These are phyloP conservation scores for Sthenelais limicola DNA, from an alignment of 2,888 invertebrate genomes.

Conservation along the genomic window DNA sequence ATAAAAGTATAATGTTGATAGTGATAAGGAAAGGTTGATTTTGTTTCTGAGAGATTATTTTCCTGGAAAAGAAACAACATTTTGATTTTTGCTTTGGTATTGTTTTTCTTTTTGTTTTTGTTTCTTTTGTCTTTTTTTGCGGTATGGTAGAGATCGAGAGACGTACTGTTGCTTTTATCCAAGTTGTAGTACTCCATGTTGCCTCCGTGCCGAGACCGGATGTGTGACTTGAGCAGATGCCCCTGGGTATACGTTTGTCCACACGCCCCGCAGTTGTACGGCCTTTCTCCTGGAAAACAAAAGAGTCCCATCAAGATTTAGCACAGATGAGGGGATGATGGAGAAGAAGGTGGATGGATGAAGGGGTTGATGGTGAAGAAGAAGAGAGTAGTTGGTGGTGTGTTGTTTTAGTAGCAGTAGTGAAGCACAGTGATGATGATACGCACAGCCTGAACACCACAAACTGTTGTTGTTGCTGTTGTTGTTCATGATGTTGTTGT, in stretches of 20 bases:
- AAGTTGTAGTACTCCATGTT: slow-evolving; percentile 72
- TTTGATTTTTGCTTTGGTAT: too few species aligned
- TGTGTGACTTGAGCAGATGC: slow-evolving; percentile 71
- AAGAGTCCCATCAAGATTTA: too few species aligned
- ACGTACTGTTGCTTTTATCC: slow-evolving; percentile 54
- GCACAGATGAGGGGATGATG: not conserved
- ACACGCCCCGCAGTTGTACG: slow-evolving; percentile 71
- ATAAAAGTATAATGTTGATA: too few species aligned
- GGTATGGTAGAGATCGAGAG: too few species aligned
- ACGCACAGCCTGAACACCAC: too few species aligned
- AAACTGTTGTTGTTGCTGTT: too few species aligned
- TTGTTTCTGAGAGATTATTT: not conserved
- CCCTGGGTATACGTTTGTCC: slow-evolving; percentile 72
- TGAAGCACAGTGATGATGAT: too few species aligned
- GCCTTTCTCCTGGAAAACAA: slow-evolving; percentile 66
- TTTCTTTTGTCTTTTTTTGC: too few species aligned
- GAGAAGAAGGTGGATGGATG: not conserved
- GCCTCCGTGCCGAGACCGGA: slow-evolving; percentile 71
- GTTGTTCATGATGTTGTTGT: too few species aligned
- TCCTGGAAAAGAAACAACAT: slow-evolving; percentile 31
- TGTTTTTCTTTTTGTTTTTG: too few species aligned
- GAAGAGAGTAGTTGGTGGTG: not conserved
- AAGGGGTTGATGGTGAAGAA: not conserved
- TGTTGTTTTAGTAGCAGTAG: too few species aligned
- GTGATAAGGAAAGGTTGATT: slow-evolving; percentile 1